Evolutionary conservation across 2,113 vertebrate species (phyloP), one percentile per base, ranked within the genome.

Genomic region (Hassar affinis): DNA sequence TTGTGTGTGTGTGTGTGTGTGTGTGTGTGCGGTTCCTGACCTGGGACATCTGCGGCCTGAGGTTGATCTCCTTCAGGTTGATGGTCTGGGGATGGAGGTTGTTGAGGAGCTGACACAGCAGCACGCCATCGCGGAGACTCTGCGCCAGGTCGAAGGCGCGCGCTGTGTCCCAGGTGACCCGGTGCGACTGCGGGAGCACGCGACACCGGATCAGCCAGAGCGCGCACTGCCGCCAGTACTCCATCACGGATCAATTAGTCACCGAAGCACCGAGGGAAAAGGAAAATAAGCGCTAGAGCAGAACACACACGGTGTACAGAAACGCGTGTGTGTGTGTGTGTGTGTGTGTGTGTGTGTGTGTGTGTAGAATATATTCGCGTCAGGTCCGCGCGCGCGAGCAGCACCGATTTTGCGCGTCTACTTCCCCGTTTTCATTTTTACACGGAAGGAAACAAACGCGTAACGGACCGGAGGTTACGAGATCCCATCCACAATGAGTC

Each of bases 1-100:
- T 42, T 6, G 38, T 38, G 64, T 22, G 64, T 68, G 62, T 35
- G 62, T 35, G 62, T 35, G 62, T 18, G 27, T 38, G 62, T 35
- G 35, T 25, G 66, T 25, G 64, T 25, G 18, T 42, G 66, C 9
- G 20, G 61, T 51, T 17, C 80, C 88, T 91, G 92, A 99, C 97
- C 97, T 99, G 97, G 92, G 97, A 98, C 97, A 99, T 98, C 89
- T 99, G 97, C 12, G 97, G 97, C 69, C 97, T 92, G 86, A 98
- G 94, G 92, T 98, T 99, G 94, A 99, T 98, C 89, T 97, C 97
- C 93, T 96, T 98, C 45, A 98, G 95, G 92, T 99, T 97, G 93
- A 98, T 95, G 91, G 95, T 93, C 88, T 94, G 96, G 69, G 95
- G 88, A 86, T 93, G 92, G 85, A 98, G 93, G 92, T 98, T 98